Evolutionary conservation across 2,888 invertebrate species (phyloP), one percentile per base, ranked within the genome.

Genomic region (Nymphalis urticae): DNA sequence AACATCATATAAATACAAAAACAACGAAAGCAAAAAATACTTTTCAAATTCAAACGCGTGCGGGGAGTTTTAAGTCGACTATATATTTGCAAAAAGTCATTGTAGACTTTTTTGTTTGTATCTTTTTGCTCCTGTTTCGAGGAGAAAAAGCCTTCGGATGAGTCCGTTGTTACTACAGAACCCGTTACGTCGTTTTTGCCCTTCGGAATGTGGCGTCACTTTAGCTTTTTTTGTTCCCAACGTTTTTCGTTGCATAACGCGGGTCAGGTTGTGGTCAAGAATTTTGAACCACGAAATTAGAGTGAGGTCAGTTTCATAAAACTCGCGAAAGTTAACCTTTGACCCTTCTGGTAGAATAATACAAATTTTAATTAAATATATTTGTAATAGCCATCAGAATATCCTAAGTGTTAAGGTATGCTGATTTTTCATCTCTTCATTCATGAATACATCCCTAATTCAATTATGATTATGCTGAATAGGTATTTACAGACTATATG

Each of bases 61-160:
- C 88, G 82, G 77, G 88, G 88, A 89, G 90, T 42, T 42, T 32
- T 90, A 89, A 89, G 88, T 83, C 74, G 79, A 79, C 80, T 81
- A 82, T 79, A 80, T 80, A 84, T 89, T 90, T 88, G 91, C 91
- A 91, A 92, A 90, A 92, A 90, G 79, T 85, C 85, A 88, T 88
- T 88, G 83, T 83, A 76, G 80, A 78, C 80, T 80, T 83, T 71
- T 87, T 89, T 88, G 87, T 83, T 79, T 69, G 68, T 68, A 70
- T 79, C 84, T 91, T 91, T 90, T 90, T 90, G 91, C 88, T 85
- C 83, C 85, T 77, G 85, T 85, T 84, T 80, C 64, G 76, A 77
- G 77, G 21, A 78, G 79, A 80, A 84, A 87, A 87, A 87, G 83
- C 80, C 80, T 81, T 81, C 77, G 77, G 81, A 80, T 79, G 82